Evolutionary conservation across 2,888 invertebrate genomes (phyloP), one percentile per base, ranked within the genome.

Genomic region (Chymomyza caudatula): DNA sequence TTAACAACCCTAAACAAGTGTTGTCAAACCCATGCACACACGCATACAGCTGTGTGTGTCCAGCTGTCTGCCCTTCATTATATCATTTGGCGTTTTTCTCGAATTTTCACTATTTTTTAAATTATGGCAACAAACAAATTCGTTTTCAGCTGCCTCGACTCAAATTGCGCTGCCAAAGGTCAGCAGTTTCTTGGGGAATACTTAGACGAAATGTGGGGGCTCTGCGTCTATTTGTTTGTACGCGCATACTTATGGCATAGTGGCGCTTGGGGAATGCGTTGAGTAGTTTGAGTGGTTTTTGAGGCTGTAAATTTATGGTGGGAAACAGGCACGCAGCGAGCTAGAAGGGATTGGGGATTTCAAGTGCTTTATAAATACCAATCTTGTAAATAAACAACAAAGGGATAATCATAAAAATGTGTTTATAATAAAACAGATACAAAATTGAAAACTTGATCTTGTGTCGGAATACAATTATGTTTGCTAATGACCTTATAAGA

Each of bases 251-350:
- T 37, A 37, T 37, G 11, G 29, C 29, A 8, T 11, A 37, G 29
- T 37, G 29, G 29, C 29, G 29, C 29, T 37, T 37, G 29, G 77
- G 68, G 67, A 70, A 70, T 70, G 60, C 65, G 61, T 67, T 65
- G 66, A 74, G 78, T 67, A 69, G 73, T 70, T 73, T 69, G 69
- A 64, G 64, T 68, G 65, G 68, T 67, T 71, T 61, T 63, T 49
- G 74, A 78, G 69, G 63, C 74, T 56, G 65, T 65, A 59, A 77
- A 82, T 80, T 85, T 80, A 80, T 80, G 74, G 79, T 80, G 79
- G 83, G 85, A 80, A 80, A 71, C 63, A 65, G 63, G 29, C 29
- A 37, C 11, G 66, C 71, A 60, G 71, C 62, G 43, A 13, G 20
- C 69, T 56, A 62, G 37, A 63, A 69, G 65, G 37, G 37, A 19